These are phyloP conservation scores for Caenorhabditis sulstoni DNA, from an alignment of 2,888 invertebrate genomes.

Conservation along the genomic window DNA sequence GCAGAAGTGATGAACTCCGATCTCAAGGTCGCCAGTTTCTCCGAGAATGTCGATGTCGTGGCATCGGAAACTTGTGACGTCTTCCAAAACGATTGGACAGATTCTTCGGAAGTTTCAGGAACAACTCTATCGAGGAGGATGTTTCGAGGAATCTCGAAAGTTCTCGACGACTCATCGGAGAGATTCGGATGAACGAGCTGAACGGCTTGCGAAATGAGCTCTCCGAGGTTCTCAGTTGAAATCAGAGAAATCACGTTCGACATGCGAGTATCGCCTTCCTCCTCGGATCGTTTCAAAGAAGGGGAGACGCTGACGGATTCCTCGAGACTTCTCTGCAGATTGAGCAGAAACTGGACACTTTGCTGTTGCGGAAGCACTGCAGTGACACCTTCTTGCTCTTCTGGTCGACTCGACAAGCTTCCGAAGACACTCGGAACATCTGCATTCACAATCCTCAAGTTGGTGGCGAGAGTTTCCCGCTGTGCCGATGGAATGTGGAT, in stretches of 20 bases:
- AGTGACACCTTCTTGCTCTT: slow-evolving; percentile 13
- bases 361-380: slow-evolving; percentile 2
- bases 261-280: slow-evolving; percentile 1
- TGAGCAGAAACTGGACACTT: slow-evolving; percentile 18
- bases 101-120: slow-evolving; percentile 36
- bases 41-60: slow-evolving; percentile 15
- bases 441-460: slow-evolving; percentile 28
- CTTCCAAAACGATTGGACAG: slow-evolving; percentile 42
- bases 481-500: slow-evolving; percentile 18
- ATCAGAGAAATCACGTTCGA: slow-evolving; percentile 38
- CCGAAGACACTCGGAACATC: slow-evolving; percentile 41
- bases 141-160: slow-evolving; percentile 30
- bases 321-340: slow-evolving; percentile 30
- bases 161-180: slow-evolving; percentile 15
- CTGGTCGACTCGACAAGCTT: slow-evolving; percentile 15
- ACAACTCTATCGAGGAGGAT: slow-evolving; percentile 22
- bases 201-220: slow-evolving; percentile 25
- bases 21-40: slow-evolving; percentile 22
- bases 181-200: slow-evolving; percentile 28
- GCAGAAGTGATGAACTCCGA: slow-evolving; percentile 49
- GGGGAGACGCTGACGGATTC: background rate
- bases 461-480: slow-evolving; percentile 3
- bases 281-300: background rate
- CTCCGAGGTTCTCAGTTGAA: slow-evolving; percentile 36
- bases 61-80: slow-evolving; percentile 30